Conservation (phyloP, 1,140 invertebrate species). For the Zaprionus ornatus region DNA sequence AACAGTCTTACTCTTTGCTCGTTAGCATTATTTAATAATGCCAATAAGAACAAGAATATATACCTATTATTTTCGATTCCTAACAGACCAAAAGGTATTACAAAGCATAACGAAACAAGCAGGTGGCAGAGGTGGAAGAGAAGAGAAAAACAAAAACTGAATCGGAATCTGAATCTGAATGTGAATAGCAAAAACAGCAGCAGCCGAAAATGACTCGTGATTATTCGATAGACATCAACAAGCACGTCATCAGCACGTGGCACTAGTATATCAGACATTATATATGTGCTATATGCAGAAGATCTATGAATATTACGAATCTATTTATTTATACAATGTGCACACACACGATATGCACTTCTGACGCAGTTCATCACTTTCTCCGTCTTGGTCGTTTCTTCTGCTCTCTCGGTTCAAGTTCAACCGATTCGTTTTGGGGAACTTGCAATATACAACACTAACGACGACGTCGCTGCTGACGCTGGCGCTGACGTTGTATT, state of each 20-base stretch:
- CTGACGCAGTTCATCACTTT: constrained; percentile 64
- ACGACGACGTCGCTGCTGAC: constrained; percentile 39
- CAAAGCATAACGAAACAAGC: constrained; percentile 32
- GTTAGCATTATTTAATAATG: no score
- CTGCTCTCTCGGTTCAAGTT: constrained; percentile 36
- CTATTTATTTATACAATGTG: constrained; percentile 2
- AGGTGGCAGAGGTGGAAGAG: background rate
- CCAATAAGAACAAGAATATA: background rate
- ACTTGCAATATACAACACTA: background rate
- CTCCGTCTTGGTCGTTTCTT: constrained; percentile 8
- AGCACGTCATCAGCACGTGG: constrained; percentile 70
- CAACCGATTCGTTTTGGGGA: constrained; percentile 28
- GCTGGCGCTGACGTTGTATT: constrained; percentile 43
- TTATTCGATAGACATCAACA: constrained; percentile 41
- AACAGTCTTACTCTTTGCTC: no score
- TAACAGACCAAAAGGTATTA: constrained; percentile 1
- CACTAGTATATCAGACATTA: background rate
- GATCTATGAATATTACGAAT: constrained; percentile 19
- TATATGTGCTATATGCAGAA: background rate
- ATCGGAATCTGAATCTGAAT: constrained; percentile 6
- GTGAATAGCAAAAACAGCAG: constrained; percentile 9
- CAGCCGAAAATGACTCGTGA: constrained; percentile 63
- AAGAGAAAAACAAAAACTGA: constrained; percentile 13
- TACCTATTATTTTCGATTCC: background rate
- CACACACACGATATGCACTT: constrained; percentile 9